Base-by-base conservation (phyloP, 1,140 invertebrate genomes). In the Whitmania pigra region DNA sequence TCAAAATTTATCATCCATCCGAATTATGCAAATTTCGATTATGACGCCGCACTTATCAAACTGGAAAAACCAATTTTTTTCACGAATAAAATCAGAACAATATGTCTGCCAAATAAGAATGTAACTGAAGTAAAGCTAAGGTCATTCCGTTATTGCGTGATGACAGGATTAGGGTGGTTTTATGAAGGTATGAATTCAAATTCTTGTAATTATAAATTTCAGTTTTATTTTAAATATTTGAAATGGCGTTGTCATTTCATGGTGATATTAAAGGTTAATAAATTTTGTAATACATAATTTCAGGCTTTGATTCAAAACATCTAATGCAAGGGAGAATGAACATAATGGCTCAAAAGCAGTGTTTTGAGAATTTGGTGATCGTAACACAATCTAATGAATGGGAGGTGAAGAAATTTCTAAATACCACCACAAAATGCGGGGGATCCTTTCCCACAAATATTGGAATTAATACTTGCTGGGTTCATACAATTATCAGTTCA, bases 251-350 rank as follows among this genome's bases (percentile, higher is more conserved):
- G 5, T 25, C 20, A 20, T n/a, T n/a, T 57, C 25, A 25, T 25
- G 20, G 2, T 63, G 18, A 7, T 13, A 25, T 63, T 25, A 1
- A 11, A 31, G 22, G 20, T 57, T 57, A 6, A 31, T n/a, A 25
- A 6, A 63, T 63, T 63, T 18, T 31, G 15, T 31, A 63, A 7
- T 17, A 63, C 22, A 22, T 31, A 25, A 22, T 22, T 63, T 2
- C 2, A 63, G 29, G 9, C 11, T 31, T 11, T 25, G 3, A 63
- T 20, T 7, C 57, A 63, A 22, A 20, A 22, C 18, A 25, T 31
- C 29, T 63, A n/a, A 11, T 63, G 13, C 57, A 63, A 63, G 57
- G 57, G 9, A 22, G 20, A 63, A 63, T 63, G 57, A 63, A 63
- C 15, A 63, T 63, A 3, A 63, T 63, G 57, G 9, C 15, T 11